A percentile compares a stretch with the other conserved stretches of the same genome.
These are phyloP conservation scores for Zosterops japonicus DNA, from an alignment of 2,113 vertebrate genomes.

Conservation along the genomic window DNA sequence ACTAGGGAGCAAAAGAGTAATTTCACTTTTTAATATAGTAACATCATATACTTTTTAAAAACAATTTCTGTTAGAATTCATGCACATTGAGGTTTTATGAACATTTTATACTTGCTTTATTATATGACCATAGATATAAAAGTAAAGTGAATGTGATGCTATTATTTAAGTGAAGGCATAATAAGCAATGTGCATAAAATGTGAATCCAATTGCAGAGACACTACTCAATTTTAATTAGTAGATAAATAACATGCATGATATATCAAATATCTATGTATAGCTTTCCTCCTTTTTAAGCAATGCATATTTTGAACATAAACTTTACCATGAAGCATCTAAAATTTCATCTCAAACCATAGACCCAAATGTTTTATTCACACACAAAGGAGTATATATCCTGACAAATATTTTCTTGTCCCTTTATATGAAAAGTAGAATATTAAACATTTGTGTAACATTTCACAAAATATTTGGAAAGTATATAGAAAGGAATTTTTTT, in stretches of 20 bases:
- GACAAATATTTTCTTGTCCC: rapidly evolving
- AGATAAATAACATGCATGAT: background rate
- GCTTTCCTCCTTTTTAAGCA: background rate
- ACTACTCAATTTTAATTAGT: background rate
- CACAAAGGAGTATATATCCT: background rate
- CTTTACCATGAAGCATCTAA: background rate
- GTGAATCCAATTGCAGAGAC: background rate
- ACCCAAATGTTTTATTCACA: background rate
- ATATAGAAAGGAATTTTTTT: rapidly evolving
- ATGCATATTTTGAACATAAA: background rate
- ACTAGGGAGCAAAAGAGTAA: background rate
- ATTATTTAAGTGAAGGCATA: background rate
- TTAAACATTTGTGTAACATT: background rate
- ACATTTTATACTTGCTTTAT: background rate
- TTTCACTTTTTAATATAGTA: constrained; percentile 3
- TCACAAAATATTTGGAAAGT: background rate
- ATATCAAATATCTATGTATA: background rate
- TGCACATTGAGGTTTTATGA: background rate
- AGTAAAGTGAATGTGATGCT: background rate
- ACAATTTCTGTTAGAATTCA: background rate
- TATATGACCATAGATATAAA: background rate
- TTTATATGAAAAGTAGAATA: background rate
- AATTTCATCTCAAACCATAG: background rate
- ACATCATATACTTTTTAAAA: background rate
- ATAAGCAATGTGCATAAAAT: background rate